Evolutionary conservation across 2,797 vertebrate species (phyloP), one percentile per base, ranked within the genome.

Genomic region (Enteromius afrohamiltoni): DNA sequence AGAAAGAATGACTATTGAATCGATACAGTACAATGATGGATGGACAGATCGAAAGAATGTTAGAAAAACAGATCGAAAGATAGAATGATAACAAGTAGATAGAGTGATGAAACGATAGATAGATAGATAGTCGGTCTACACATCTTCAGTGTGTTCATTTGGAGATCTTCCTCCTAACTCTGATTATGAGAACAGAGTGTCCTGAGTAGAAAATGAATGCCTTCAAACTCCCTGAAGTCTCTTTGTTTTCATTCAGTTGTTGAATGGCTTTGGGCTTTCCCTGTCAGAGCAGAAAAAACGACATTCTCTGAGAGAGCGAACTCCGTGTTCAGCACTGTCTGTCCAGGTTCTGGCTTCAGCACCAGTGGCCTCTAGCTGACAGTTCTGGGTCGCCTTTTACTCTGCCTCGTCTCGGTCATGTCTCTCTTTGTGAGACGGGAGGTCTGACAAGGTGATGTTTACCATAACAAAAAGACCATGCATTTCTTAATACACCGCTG

Each of bases 221-320:
- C 85, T 89, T 89, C 49, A 47, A 78, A 80, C 86, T 87, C 88
- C 89, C 89, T 89, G 78, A 82, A 87, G 77, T 89, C 87, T 86
- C 89, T 91, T 92, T 92, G 90, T 91, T 91, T 92, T 69, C 86
- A 16, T 47, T 79, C 84, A 76, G 47, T 17, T 49, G 88, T 89
- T 91, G 89, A 90, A 88, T 87, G 87, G 87, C 86, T 87, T 89
- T 89, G 90, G 88, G 91, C 91, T 91, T 91, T 85, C 73, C 89
- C 89, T 89, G 78, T 86, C 81, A 92, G 87, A 86, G 89, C 58
- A 87, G 86, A 91, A 91, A 91, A 89, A 91, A 91, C 88, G 86
- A 91, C 83, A 88, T 87, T 89, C 87, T 89, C 86, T 89, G 84
- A 81, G 84, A 85, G 86, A 79, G 71, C 51, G 53, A 82, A 88